Evolutionary conservation across 2,888 invertebrate genomes (phyloP).

Genomic region (Silvanus unidentatus): DNA sequence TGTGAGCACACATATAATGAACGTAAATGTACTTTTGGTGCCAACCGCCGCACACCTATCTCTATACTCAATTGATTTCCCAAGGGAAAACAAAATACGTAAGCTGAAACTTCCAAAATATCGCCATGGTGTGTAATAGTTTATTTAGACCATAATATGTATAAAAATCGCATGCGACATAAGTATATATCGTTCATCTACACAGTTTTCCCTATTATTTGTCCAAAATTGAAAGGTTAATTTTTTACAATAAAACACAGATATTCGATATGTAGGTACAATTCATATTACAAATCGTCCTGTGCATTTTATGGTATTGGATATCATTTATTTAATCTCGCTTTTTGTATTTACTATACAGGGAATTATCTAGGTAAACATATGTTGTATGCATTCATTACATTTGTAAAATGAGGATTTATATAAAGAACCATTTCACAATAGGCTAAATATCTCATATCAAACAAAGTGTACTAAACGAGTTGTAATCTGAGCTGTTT

Average conservation of each 20-base stretch:
- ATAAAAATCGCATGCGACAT: no score
- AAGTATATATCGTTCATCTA: no score
- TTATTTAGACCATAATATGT: no score
- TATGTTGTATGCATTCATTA: background rate
- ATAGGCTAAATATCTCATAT: conserved; percentile 1
- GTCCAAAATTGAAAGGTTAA: no score
- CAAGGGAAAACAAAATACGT: conserved; percentile 5
- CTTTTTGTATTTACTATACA: background rate
- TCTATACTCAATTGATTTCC: conserved; percentile 13
- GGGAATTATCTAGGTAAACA: conserved; percentile 1
- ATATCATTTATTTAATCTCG: background rate
- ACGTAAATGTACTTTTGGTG: conserved; percentile 1
- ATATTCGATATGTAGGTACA: no score
- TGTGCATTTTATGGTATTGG: no score
- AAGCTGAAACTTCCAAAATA: conserved; percentile 2
- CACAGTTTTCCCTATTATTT: no score
- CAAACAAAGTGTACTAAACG: conserved; percentile 1
- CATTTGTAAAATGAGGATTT: background rate
- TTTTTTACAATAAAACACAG: no score
- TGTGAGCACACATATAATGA: background rate
- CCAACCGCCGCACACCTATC: no score
- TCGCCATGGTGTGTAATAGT: background rate
- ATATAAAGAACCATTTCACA: background rate
- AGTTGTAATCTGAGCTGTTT: conserved; percentile 1
- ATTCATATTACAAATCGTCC: no score